Evolutionary conservation across 2,888 invertebrate species (phyloP).

Genomic region (Caenorhabditis sp.): DNA sequence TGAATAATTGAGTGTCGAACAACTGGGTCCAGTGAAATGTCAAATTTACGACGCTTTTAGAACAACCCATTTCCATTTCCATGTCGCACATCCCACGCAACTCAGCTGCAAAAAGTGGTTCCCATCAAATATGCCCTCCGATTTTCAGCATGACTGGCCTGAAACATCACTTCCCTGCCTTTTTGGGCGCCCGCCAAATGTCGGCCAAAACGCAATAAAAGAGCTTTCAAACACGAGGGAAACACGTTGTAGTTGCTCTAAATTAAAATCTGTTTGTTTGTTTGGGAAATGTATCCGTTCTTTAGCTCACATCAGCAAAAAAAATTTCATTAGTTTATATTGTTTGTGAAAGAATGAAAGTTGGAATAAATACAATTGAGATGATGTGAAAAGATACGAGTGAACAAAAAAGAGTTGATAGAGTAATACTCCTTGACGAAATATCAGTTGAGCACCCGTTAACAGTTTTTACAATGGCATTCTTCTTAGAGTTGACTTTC

Average conservation of each 20-base stretch:
- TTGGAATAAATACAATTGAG: neutral
- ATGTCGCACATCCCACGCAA: constrained; percentile 38
- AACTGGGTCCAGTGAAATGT: constrained; percentile 12
- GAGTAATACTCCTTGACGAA: constrained; percentile 15
- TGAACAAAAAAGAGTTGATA: neutral
- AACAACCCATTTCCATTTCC: neutral
- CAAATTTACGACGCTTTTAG: constrained; percentile 1
- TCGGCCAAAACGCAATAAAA: constrained; percentile 35
- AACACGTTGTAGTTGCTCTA: constrained; percentile 6
- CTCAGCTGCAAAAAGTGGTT: neutral
- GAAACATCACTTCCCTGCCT: constrained; percentile 44
- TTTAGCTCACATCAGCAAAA: neutral
- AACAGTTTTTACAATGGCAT: constrained; percentile 40
- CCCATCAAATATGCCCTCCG: constrained; percentile 10
- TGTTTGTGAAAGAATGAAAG: neutral
- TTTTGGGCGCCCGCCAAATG: constrained; percentile 31
- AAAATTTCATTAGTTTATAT: constrained; percentile 16
- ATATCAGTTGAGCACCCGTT: constrained; percentile 26
- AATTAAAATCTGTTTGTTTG: constrained; percentile 36
- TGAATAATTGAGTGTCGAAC: constrained; percentile 7
- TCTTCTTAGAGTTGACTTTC: constrained; percentile 7
- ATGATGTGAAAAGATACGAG: neutral
- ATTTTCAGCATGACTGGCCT: constrained; percentile 48
- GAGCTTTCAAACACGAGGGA: constrained; percentile 7
- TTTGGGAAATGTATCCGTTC: neutral